Conservation (phyloP, 2,113 vertebrate species). For the Hydrolagus affinis region DNA sequence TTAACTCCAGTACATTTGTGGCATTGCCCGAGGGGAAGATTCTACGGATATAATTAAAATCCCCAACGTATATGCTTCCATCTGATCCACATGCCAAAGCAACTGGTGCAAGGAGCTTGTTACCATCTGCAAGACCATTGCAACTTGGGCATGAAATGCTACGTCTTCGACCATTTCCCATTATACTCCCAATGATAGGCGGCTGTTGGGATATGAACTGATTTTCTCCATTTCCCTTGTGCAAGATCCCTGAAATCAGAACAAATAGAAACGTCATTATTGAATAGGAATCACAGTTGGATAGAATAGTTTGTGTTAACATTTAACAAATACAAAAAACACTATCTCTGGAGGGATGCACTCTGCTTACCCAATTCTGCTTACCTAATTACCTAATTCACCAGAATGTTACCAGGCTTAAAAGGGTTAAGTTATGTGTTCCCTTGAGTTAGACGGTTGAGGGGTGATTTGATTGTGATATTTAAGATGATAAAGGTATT, state of each 20-base stretch:
- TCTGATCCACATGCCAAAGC: constrained; percentile 85
- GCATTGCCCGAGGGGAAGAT: constrained; percentile 95
- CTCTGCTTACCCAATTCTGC: too few species aligned
- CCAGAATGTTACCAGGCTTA: too few species aligned
- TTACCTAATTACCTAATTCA: too few species aligned
- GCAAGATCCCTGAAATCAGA: constrained; percentile 74
- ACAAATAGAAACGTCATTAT: constrained; percentile 8
- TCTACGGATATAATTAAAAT: constrained; percentile 95
- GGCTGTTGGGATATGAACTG: constrained; percentile 97
- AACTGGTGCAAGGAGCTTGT: constrained; percentile 91
- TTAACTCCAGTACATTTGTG: constrained; percentile 90
- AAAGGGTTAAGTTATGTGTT: too few species aligned
- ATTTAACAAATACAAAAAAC: too few species aligned
- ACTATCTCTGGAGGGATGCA: too few species aligned
- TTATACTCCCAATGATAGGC: constrained; percentile 86
- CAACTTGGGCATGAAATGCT: constrained; percentile 97
- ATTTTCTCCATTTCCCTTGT: constrained; percentile 95
- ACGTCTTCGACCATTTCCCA: constrained; percentile 87
- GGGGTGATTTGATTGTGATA: too few species aligned
- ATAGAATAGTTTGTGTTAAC: too few species aligned
- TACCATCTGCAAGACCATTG: constrained; percentile 91
- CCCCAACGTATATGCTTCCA: constrained; percentile 91
- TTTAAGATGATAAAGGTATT: too few species aligned
- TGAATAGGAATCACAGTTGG: neutral
- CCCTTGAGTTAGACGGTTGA: too few species aligned